These are phyloP conservation scores for Pharmacophagus antenor DNA, from an alignment of 2,888 invertebrate species.

Conservation along the genomic window DNA sequence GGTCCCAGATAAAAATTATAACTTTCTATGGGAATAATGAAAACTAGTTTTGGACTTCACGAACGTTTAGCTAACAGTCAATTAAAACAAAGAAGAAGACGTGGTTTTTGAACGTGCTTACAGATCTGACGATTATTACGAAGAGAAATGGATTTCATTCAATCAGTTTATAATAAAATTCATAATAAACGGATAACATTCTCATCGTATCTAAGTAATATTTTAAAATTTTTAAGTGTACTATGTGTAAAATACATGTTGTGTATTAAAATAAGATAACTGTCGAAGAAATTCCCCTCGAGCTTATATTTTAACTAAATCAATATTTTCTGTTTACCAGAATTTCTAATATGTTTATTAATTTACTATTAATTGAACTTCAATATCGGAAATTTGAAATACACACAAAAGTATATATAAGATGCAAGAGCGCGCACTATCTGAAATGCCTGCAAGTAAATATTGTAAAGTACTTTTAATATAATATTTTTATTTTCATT, in stretches of 20 bases:
- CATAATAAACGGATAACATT: constrained; percentile 6
- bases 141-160: neutral
- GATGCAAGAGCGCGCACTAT: neutral
- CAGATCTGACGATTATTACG: neutral
- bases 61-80: neutral
- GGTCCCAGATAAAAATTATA: no score
- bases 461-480: neutral
- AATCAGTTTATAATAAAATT: neutral
- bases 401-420: neutral
- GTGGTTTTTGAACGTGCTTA: neutral
- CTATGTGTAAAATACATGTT: constrained; percentile 19
- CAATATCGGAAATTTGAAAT: neutral
- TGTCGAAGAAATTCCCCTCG: neutral
- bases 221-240: constrained; percentile 14
- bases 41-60: no score
- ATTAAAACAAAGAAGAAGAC: neutral
- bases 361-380: neutral
- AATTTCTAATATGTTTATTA: neutral
- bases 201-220: constrained; percentile 12
- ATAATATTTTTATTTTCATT: no score
- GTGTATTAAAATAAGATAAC: constrained; percentile 5
- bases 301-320: constrained; percentile 1
- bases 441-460: neutral
- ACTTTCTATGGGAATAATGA: no score
- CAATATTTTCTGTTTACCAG: neutral